Percentiles rank a stretch among this genome's conserved stretches.
phyloP scores from a whole-genome alignment of 2,113 vertebrate genomes.

The Brachypteracias leptosomus region DNA sequence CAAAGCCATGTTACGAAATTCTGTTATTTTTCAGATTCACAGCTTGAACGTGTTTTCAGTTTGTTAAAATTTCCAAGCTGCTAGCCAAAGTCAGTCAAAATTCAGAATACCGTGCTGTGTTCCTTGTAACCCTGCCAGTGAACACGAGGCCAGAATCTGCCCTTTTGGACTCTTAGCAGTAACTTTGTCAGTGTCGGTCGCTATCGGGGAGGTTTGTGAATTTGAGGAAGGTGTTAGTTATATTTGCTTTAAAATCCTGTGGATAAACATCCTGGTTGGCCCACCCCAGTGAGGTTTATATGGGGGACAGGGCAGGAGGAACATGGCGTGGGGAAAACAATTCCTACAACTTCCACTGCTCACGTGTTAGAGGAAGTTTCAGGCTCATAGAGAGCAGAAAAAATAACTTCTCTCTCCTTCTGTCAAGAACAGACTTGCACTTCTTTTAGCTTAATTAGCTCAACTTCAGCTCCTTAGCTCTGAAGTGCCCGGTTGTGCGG shows the following conservation, averaged over 20 bases:
- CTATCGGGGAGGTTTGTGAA: background rate
- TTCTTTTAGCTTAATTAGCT: conserved; percentile 18
- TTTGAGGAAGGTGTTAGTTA: background rate
- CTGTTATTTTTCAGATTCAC: conserved; percentile 43
- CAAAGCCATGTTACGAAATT: conserved; percentile 41
- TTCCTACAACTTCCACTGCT: background rate
- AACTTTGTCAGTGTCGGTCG: no score
- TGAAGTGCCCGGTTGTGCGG: conserved; percentile 3
- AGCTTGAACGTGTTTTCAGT: conserved; percentile 55
- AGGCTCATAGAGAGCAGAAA: background rate
- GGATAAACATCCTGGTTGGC: background rate
- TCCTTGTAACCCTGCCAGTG: conserved; percentile 25
- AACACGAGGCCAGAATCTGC: background rate
- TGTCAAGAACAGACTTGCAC: background rate
- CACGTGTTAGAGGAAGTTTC: background rate
- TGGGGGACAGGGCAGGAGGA: background rate
- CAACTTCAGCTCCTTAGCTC: background rate
- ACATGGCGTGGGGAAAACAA: background rate
- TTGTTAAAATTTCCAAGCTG: conserved; percentile 57
- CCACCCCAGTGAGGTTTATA: background rate
- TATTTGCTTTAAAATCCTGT: background rate
- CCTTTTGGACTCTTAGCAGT: conserved; percentile 51
- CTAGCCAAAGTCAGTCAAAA: conserved; percentile 54
- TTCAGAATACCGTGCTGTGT: background rate
- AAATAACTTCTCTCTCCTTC: background rate